Evolutionary conservation across 2,797 vertebrate species (phyloP), one percentile per base, ranked within the genome.

Genomic region (Hephaestus fuliginosus): DNA sequence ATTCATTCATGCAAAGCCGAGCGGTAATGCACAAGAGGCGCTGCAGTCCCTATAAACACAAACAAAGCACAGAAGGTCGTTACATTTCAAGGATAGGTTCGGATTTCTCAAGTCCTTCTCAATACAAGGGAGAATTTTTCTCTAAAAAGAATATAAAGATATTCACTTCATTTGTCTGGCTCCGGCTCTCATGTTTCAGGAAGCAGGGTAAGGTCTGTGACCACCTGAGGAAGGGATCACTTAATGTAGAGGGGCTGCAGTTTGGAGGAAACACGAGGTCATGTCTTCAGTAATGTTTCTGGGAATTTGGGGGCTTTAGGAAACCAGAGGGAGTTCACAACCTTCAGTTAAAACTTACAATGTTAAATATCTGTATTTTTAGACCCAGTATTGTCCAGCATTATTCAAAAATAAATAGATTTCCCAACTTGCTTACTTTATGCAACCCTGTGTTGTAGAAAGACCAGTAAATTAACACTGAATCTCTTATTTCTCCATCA

Each of bases 1-100:
- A 84, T 74, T 84, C 61, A 81, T 5, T 3, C 12, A 17, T 39
- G 52, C 7, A 4, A 69, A 62, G 70, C 62, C 1, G 48, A 69
- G 57, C 55, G 20, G 17, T 7, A 3, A 5, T 48, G 20, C 68
- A 70, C 48, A 12, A 25, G 20, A 76, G 56, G 60, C 1, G 5
- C 43, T 48, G 7, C 20, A 12, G 20, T 44, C 57, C 7, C 2
- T 51, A 14, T 43, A 44, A 70, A 43, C 60, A 53, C 4, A 10
- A 67, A 75, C 14, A 46, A 41, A 36, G n/a, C 28, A 10, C 78
- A 68, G 60, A 63, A 66, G 65, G 66, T 49, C 10, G 13, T 41
- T 49, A 12, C 1, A 30, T 44, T 70, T 75, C 14, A 78, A 53
- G 51, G 67, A 76, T 6, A 52, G 1, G 8, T 60, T 63, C 33